A percentile compares a stretch with the other conserved stretches of the same genome.
Conservation (phyloP, 2,888 invertebrate genomes). For the Meloe dianella region DNA sequence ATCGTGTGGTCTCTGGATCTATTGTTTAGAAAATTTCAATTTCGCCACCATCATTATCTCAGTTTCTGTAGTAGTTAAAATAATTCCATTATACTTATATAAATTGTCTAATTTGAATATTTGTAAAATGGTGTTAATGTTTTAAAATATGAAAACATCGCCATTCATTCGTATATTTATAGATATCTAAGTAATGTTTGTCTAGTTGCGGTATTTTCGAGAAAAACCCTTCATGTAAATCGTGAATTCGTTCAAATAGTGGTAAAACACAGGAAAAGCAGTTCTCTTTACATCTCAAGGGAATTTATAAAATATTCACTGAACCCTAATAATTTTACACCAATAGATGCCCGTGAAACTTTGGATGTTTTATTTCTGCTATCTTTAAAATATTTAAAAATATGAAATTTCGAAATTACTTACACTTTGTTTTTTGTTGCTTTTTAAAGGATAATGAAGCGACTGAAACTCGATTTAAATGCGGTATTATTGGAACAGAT, state of each 20-base stretch:
- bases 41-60: neutral
- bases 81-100: neutral
- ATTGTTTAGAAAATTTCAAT: neutral
- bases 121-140: neutral
- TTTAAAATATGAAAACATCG: too few species aligned
- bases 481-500: slow-evolving; percentile 37
- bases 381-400: neutral
- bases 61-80: too few species aligned
- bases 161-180: neutral
- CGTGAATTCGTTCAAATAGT: neutral
- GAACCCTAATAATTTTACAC: slow-evolving; percentile 3
- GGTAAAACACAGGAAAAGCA: neutral
- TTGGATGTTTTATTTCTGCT: neutral
- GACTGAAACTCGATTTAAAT: slow-evolving; percentile 42
- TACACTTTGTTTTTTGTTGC: neutral
- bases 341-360: neutral
- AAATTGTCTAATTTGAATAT: slow-evolving; percentile 3
- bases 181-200: neutral
- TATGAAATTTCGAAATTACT: too few species aligned
- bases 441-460: slow-evolving; percentile 36
- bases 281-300: slow-evolving; percentile 3
- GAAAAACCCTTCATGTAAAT: slow-evolving; percentile 9
- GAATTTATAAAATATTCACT: slow-evolving; percentile 14
- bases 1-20: neutral
- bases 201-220: neutral